A percentile compares a stretch with the other conserved stretches of the same genome.
Evolutionary conservation across 2,797 vertebrate species (phyloP).

Genomic region (Brachymystax lenok): DNA sequence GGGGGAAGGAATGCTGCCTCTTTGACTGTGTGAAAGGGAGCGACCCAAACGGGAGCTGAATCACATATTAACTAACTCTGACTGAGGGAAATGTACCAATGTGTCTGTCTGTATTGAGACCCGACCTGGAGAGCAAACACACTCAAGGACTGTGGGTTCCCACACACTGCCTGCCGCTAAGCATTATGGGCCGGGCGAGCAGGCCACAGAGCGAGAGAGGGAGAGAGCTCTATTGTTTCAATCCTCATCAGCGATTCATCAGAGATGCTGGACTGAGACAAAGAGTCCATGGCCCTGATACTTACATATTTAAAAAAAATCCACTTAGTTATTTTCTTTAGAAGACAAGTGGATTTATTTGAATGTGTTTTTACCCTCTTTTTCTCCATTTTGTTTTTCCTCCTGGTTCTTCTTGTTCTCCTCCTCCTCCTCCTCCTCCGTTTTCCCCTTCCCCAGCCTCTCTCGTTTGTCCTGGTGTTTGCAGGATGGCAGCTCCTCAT

Average conservation of each 20-base stretch:
- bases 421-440: conserved; percentile 39
- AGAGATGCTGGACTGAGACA: too few relatives aligned
- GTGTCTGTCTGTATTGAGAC: conserved; percentile 42
- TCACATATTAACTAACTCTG: conserved; percentile 66
- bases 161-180: conserved; percentile 35
- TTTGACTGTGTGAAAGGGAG: conserved; percentile 27
- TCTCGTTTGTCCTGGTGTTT: conserved; percentile 63
- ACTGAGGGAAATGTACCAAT: conserved; percentile 21
- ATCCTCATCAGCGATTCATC: background rate
- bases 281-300: too few relatives aligned
- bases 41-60: conserved; percentile 28
- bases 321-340: background rate
- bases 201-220: background rate
- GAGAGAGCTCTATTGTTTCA: conserved; percentile 7
- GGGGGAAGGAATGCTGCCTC: conserved; percentile 54
- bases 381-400: conserved; percentile 48
- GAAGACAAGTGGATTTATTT: background rate
- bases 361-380: conserved; percentile 1
- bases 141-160: conserved; percentile 61
- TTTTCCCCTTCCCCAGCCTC: conserved; percentile 43
- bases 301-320: too few relatives aligned
- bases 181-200: background rate
- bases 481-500: conserved; percentile 47
- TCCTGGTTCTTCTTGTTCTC: conserved; percentile 24
- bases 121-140: conserved; percentile 57